A percentile compares a stretch with the other conserved stretches of the same genome.
Conservation (phyloP, 2,888 invertebrate species). For the Tyria jacobaeae region DNA sequence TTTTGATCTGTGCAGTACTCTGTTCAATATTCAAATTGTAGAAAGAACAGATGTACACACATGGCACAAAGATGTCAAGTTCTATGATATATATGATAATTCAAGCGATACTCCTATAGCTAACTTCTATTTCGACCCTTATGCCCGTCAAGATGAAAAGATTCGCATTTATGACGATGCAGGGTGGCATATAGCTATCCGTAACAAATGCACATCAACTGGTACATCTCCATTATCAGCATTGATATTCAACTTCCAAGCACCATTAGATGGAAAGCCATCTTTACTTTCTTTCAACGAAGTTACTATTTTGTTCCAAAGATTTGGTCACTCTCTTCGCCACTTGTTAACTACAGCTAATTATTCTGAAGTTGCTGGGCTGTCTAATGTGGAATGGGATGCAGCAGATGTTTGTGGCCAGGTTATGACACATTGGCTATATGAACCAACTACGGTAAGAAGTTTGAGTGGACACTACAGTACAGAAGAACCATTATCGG, state of each 20-base stretch:
- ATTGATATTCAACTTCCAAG: slow-evolving; percentile 93
- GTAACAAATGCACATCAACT: slow-evolving; percentile 89
- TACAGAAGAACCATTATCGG: slow-evolving; percentile 90
- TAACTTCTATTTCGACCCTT: slow-evolving; percentile 96
- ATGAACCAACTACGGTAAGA: slow-evolving; percentile 87
- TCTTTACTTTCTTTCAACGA: slow-evolving; percentile 92
- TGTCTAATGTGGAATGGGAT: slow-evolving; percentile 97
- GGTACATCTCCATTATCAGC: slow-evolving; percentile 91
- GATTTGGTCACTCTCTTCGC: slow-evolving; percentile 95
- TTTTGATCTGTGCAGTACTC: slow-evolving; percentile 90
- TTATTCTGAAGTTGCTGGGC: slow-evolving; percentile 94
- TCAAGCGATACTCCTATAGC: slow-evolving; percentile 89
- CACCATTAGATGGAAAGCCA: slow-evolving; percentile 88
- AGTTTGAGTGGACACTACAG: slow-evolving; percentile 91
- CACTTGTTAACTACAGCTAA: slow-evolving; percentile 93
- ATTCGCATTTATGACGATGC: slow-evolving; percentile 86
- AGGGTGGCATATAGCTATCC: slow-evolving; percentile 93
- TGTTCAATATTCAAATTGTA: slow-evolving; percentile 92
- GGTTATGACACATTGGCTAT: slow-evolving; percentile 94
- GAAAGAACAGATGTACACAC: slow-evolving; percentile 89
- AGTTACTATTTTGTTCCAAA: slow-evolving; percentile 91
- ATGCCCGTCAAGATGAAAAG: slow-evolving; percentile 89
- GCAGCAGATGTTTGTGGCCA: slow-evolving; percentile 93
- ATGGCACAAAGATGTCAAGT: slow-evolving; percentile 95
- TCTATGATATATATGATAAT: slow-evolving; percentile 92